A percentile compares a stretch with the other conserved stretches of the same genome.
Evolutionary conservation across 2,888 invertebrate species (phyloP).

Genomic region (Odontocolon sp.): DNA sequence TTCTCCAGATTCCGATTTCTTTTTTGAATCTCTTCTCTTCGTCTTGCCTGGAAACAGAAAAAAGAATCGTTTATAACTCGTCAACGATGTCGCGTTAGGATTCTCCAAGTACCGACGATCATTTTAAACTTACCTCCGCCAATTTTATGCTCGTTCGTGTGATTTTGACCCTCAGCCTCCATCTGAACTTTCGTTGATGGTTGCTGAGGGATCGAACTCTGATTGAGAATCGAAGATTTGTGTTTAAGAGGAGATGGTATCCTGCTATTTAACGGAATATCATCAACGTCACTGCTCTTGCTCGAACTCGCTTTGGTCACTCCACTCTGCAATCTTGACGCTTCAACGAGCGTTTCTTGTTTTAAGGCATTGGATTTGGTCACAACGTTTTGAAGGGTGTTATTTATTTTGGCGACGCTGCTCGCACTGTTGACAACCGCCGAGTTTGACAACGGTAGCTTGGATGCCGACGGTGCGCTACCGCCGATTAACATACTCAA

Average conservation of each 20-base stretch:
- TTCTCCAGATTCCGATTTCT: slow-evolving; percentile 83
- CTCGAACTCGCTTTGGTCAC: slow-evolving; percentile 74
- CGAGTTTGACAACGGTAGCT: slow-evolving; percentile 77
- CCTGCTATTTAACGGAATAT: slow-evolving; percentile 78
- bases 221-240: slow-evolving; percentile 72
- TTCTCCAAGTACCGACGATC: too few relatives aligned
- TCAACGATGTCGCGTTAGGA: too few relatives aligned
- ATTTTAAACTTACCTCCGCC: slow-evolving; percentile 80
- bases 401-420: slow-evolving; percentile 74
- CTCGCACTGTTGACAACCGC: slow-evolving; percentile 75
- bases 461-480: slow-evolving; percentile 71
- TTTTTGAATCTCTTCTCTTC: slow-evolving; percentile 84
- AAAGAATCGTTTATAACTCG: background rate
- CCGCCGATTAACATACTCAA: slow-evolving; percentile 76
- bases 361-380: slow-evolving; percentile 77
- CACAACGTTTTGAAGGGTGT: slow-evolving; percentile 74
- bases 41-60: slow-evolving; percentile 78
- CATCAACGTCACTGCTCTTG: slow-evolving; percentile 76
- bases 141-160: slow-evolving; percentile 79
- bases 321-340: slow-evolving; percentile 65
- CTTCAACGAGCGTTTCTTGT: slow-evolving; percentile 74
- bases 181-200: slow-evolving; percentile 70
- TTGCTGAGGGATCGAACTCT: slow-evolving; percentile 72
- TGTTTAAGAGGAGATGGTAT: slow-evolving; percentile 79
- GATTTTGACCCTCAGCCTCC: slow-evolving; percentile 77